Evolutionary conservation across 2,888 invertebrate species (phyloP), one percentile per base, ranked within the genome.

Genomic region (Epinotia ramella): DNA sequence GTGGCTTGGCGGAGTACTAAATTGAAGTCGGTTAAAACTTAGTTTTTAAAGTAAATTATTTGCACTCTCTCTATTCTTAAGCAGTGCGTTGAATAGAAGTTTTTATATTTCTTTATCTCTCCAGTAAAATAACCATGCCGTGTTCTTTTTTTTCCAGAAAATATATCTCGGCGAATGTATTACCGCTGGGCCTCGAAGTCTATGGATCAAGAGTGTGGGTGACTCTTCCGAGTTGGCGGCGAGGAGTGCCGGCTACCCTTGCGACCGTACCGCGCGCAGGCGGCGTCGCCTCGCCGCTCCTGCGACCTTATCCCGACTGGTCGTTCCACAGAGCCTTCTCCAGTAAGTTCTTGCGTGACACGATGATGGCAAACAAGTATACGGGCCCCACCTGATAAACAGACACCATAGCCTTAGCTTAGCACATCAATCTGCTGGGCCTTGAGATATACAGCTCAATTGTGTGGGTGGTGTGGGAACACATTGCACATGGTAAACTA

Each of bases 221-320:
- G 2, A 96, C 97, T 2, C 90, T 97, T 69, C 98, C 98, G 0
- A 96, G 96, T 78, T 97, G 97, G 97, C 96, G 96, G 72, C 90
- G 94, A 46, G 97, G 97, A 0, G 96, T 97, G 0, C 97, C 97
- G 0, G 97, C 96, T 0, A 97, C 97, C 0, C 88, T 97, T 59
- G 96, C 96, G 0, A 96, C 96, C 0, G 86, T 97, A 0, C 95
- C 96, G 0, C 95, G 95, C 73, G 89, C 93, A 0, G 95, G 96
- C 0, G 95, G 92, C 5, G 90, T 90, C 5, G 57, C 83, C 5
- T 95, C 95, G 53, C 97, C 97, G 0, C 92, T 93, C 11, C 90
- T 98, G 18, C 94, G 89, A 46, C 97, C 97, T 0, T 98, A 97
- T 88, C 97, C 97, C 0, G 95, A 95, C 82, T 97, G 97, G 97